A percentile compares a stretch with the other conserved stretches of the same genome.
Conservation (phyloP, 2,888 invertebrate genomes). For the Alviniconcha strummeri region DNA sequence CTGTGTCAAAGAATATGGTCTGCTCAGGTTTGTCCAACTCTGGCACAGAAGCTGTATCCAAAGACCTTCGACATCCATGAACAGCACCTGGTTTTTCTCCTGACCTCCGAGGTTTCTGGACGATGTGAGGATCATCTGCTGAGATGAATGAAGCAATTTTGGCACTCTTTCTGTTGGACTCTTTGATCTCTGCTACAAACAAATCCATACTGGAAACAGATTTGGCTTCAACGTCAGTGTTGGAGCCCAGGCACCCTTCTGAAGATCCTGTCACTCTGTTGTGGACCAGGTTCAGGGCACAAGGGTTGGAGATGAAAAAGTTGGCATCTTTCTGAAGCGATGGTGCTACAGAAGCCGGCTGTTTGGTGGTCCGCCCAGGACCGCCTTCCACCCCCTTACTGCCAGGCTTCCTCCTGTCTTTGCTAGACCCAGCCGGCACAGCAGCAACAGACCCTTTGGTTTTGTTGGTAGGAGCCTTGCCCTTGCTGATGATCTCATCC, state of each 20-base stretch:
- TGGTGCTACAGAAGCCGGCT: not conserved
- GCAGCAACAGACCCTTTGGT: not conserved
- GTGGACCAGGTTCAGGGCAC: conserved; percentile 27
- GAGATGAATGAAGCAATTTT: conserved; percentile 16
- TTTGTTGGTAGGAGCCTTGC: not conserved
- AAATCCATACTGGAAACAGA: not conserved
- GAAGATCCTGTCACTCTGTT: conserved; percentile 22
- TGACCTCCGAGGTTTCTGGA: not conserved
- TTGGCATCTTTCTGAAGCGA: conserved; percentile 12
- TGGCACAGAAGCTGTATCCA: not conserved
- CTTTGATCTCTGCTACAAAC: conserved; percentile 23
- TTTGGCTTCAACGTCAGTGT: not conserved
- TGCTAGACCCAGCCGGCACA: not conserved
- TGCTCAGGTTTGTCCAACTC: conserved; percentile 8
- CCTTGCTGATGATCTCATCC: not conserved
- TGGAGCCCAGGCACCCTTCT: conserved; percentile 23
- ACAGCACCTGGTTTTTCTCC: not conserved
- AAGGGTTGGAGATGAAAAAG: conserved; percentile 25
- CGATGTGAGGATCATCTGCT: not conserved
- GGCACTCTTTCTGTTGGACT: conserved; percentile 17
- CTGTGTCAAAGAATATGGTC: conserved; percentile 54
- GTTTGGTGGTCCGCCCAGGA: not conserved
- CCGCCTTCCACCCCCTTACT: not conserved
- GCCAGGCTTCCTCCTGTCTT: conserved; percentile 9
- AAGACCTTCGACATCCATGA: not conserved